Conservation (phyloP, 2,797 vertebrate genomes). For the Holocentrus rufus region DNA sequence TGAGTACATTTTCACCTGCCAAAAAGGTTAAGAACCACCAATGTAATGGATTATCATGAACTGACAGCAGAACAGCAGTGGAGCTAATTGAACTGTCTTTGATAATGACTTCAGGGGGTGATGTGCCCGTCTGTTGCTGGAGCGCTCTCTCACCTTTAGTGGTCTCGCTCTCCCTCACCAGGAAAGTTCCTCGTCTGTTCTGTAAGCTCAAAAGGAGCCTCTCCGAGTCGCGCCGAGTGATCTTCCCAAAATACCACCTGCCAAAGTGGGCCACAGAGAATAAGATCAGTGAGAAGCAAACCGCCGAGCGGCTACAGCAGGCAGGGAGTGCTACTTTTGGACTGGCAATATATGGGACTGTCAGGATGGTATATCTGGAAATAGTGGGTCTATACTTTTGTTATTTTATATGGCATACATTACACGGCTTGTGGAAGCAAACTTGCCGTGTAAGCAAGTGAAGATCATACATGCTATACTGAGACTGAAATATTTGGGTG, state of each 20-base stretch:
- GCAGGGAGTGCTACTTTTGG: constrained; percentile 28
- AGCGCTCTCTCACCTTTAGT: constrained; percentile 88
- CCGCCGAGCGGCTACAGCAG: constrained; percentile 41
- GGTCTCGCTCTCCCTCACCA: constrained; percentile 96
- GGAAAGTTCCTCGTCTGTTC: constrained; percentile 93
- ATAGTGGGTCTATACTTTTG: not conserved
- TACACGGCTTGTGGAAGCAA: not conserved
- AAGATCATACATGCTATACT: constrained; percentile 1
- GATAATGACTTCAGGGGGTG: constrained; percentile 26
- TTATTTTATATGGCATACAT: not conserved
- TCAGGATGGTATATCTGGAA: not conserved
- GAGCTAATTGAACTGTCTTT: constrained; percentile 15
- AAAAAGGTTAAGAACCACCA: not conserved
- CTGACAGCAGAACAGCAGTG: not conserved
- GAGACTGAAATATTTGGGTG: constrained; percentile 6
- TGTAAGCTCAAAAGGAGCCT: constrained; percentile 91
- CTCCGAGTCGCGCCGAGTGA: constrained; percentile 95
- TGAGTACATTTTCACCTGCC: too few relatives aligned
- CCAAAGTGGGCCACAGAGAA: constrained; percentile 66
- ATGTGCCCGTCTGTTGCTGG: not conserved
- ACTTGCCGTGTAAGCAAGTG: not conserved
- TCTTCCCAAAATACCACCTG: constrained; percentile 99
- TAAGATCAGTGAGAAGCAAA: constrained; percentile 53
- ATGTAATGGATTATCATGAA: not conserved
- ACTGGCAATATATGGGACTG: constrained; percentile 12